phyloP scores from a whole-genome alignment of 1,140 invertebrate species.

The Acromyrmex charruanus region DNA sequence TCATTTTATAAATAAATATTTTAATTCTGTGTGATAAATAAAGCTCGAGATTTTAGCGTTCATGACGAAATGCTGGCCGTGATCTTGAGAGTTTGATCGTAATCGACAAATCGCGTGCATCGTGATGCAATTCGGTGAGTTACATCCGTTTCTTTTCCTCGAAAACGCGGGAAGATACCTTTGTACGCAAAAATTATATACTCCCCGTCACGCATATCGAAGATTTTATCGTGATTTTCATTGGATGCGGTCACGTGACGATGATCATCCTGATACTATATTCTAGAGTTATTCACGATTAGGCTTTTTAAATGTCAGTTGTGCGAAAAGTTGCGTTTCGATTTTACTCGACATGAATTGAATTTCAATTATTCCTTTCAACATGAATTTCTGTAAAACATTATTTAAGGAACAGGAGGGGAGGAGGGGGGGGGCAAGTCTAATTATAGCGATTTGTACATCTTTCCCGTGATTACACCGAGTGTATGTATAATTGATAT shows the following conservation, averaged over 20 bases:
- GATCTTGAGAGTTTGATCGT: neutral
- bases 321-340: conserved; percentile 19
- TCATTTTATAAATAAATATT: conserved; percentile 20
- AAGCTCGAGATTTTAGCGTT: neutral
- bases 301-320: neutral
- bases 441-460: conserved; percentile 17
- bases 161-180: neutral
- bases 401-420: neutral
- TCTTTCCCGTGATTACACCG: neutral
- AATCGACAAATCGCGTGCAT: conserved; percentile 38
- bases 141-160: neutral
- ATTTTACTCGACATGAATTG: neutral
- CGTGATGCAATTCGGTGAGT: neutral
- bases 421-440: neutral
- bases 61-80: neutral
- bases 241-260: conserved; percentile 17
- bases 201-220: neutral
- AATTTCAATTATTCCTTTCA: conserved; percentile 29
- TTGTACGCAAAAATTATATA: conserved; percentile 14
- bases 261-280: conserved; percentile 9
- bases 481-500: neutral
- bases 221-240: neutral
- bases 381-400: neutral
- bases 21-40: neutral
- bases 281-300: too few relatives aligned